phyloP scores from a whole-genome alignment of 35 echinoderm and acorn worm genomes.

The Amphiura filiformis region DNA sequence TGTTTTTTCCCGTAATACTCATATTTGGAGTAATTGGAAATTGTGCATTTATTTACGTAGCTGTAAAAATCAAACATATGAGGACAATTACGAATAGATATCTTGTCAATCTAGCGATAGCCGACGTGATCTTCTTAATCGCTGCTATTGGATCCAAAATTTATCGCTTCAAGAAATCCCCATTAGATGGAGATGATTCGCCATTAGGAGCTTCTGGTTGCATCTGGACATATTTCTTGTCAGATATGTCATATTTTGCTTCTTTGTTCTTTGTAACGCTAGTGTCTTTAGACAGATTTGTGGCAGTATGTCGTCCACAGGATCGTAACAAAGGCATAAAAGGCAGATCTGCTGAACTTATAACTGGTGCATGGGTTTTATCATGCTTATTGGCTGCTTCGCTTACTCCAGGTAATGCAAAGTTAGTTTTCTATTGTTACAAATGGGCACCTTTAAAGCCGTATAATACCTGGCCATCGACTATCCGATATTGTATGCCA shows the following conservation, averaged over 20 bases:
- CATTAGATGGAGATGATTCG: not conserved
- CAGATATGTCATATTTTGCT: too few species aligned
- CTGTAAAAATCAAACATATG: not conserved
- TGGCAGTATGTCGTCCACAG: not conserved
- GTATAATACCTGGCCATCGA: not conserved
- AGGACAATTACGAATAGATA: not conserved
- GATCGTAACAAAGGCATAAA: not conserved
- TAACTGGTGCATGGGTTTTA: not conserved
- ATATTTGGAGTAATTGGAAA: not conserved
- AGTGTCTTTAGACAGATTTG: not conserved
- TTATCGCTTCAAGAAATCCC: not conserved
- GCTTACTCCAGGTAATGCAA: not conserved
- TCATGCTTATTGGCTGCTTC: not conserved
- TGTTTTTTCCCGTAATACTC: too few species aligned
- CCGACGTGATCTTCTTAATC: conserved; percentile 2
- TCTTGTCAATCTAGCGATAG: conserved; percentile 1
- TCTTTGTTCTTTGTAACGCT: too few species aligned
- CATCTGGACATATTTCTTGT: not conserved
- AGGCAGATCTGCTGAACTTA: not conserved
- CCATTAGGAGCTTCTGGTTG: not conserved
- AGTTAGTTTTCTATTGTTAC: not conserved
- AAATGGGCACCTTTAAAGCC: not conserved
- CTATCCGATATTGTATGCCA: not conserved
- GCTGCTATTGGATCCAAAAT: not conserved
- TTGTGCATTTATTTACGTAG: not conserved